These are phyloP conservation scores for Bugulina stolonifera DNA, from an alignment of 2,888 invertebrate species.

Conservation along the genomic window DNA sequence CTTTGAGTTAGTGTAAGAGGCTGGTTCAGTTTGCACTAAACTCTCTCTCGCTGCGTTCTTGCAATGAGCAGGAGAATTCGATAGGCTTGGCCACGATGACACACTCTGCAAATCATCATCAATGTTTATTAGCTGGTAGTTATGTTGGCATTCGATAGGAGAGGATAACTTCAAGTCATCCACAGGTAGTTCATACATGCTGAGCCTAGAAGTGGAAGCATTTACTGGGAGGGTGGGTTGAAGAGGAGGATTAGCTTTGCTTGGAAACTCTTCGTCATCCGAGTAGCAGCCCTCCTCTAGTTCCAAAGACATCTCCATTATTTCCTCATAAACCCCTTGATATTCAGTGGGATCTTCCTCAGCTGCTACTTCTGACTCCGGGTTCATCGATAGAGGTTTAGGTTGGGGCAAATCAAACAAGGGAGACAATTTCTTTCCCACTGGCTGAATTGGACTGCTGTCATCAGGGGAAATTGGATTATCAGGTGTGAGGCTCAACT, in stretches of 20 bases:
- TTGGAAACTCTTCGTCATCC: background rate
- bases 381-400: too few relatives aligned
- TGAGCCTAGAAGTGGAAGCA: background rate
- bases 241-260: too few relatives aligned
- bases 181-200: background rate
- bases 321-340: background rate
- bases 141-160: background rate
- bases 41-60: too few relatives aligned
- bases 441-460: background rate
- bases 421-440: background rate
- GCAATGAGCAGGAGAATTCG: too few relatives aligned
- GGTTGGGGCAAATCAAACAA: too few relatives aligned
- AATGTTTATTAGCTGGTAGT: background rate
- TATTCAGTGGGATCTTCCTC: background rate
- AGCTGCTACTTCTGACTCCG: background rate
- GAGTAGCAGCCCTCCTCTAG: constrained; percentile 18
- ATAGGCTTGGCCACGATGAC: too few relatives aligned
- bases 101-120: constrained; percentile 19
- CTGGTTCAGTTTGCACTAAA: too few relatives aligned
- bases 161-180: background rate
- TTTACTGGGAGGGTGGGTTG: background rate
- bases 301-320: constrained; percentile 10
- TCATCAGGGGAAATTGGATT: background rate
- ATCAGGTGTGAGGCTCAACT: background rate
- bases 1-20: too few relatives aligned